Conservation (phyloP, 1,140 invertebrate species). For the Saccostrea cuccullata region DNA sequence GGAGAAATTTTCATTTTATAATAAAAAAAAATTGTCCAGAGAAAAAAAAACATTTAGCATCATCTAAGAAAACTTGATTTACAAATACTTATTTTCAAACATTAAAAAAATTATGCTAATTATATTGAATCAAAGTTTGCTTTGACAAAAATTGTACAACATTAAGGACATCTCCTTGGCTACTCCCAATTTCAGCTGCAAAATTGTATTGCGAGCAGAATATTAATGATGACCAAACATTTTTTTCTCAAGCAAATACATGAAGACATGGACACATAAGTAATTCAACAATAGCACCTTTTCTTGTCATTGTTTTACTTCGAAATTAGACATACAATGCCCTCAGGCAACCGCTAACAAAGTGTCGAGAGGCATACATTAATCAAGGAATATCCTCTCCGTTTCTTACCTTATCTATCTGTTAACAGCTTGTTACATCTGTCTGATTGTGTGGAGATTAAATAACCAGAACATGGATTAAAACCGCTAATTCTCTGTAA, state of each 20-base stretch:
- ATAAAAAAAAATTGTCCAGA: too few relatives aligned
- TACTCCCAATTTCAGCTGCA: not conserved
- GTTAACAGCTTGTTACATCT: constrained; percentile 22
- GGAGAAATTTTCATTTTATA: too few relatives aligned
- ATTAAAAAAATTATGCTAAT: too few relatives aligned
- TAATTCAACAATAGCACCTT: constrained; percentile 24
- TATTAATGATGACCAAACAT: not conserved
- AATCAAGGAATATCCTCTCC: constrained; percentile 6
- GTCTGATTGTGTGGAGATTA: constrained; percentile 19
- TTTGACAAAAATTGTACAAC: not conserved
- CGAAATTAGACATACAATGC: constrained; percentile 23
- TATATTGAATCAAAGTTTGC: not conserved
- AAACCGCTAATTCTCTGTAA: not conserved
- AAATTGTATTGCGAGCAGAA: not conserved
- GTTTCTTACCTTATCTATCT: constrained; percentile 4
- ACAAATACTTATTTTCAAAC: too few relatives aligned
- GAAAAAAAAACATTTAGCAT: too few relatives aligned
- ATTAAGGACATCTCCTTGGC: not conserved
- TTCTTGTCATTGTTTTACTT: constrained; percentile 30
- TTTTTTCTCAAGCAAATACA: constrained; percentile 3
- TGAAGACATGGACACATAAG: constrained; percentile 5
- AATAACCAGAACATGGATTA: constrained; percentile 24
- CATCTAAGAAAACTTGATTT: too few relatives aligned
- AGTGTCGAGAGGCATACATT: not conserved
- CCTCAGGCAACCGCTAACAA: not conserved